Evolutionary conservation across 2,797 vertebrate genomes (phyloP), one percentile per base, ranked within the genome.

Genomic region (Chromis chromis): DNA sequence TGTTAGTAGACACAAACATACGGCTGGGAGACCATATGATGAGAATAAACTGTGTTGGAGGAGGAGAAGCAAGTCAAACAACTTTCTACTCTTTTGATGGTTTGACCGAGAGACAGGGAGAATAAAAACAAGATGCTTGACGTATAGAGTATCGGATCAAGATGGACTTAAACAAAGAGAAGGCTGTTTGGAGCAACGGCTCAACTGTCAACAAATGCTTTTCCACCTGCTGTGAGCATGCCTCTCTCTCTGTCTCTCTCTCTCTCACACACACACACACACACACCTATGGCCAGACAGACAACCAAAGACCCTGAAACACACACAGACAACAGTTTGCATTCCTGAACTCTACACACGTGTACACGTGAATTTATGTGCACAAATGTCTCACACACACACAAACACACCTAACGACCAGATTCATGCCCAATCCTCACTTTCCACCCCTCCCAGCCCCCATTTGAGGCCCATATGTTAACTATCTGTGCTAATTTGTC

Each of bases 401-500:
- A 44, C 7, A 44, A 54, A 74, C 61, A 31, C 31, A 22, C 10
- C 57, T 74, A 74, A 76, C 66, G 60, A 70, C 65, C 60, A 36
- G 55, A 65, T 52, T 72, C 70, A 64, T 42, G 67, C 58, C 64
- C 72, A 48, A 27, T 63, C 61, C 59, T 57, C 59, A 64, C 78
- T 81, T 72, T 76, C 65, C 63, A 69, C 61, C 33, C 65, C 76
- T 70, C 68, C 68, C 59, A 64, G 70, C 65, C 61, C 44, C 78
- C 85, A 87, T 87, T 83, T 84, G 84, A 78, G 86, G 79, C 90
- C 91, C 94, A 95, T 87, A 93, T 95, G 94, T 93, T 93, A 94
- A 91, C 93, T 86, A 94, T 94, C 92, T 92, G 79, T 83, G 85
- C 90, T 93, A 94, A 95, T 94, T 92, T 93, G 90, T 94, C 91